phyloP scores from a whole-genome alignment of 2,113 vertebrate species.

The Amblyopsis rosae region DNA sequence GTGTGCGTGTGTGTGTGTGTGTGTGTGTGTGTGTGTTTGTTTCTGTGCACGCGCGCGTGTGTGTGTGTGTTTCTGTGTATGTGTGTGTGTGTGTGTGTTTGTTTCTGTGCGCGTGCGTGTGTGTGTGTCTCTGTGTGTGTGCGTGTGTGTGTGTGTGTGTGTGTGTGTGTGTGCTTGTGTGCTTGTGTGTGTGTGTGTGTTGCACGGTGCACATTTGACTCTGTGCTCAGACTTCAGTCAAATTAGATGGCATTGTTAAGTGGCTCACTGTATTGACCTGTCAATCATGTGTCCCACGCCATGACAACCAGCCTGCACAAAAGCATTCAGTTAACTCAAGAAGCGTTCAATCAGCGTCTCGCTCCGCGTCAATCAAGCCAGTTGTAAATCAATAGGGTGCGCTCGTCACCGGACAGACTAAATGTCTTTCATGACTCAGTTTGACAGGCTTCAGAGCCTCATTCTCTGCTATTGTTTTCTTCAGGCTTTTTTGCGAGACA shows the following conservation, averaged over 20 bases:
- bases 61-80: not conserved
- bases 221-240: conserved; percentile 9
- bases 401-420: conserved; percentile 32
- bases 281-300: conserved; percentile 43
- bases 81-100: conserved; percentile 19
- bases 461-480: no score
- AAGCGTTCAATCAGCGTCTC: conserved; percentile 50
- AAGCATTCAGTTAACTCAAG: no score
- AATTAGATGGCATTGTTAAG: conserved; percentile 11
- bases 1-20: no score
- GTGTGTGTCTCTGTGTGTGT: not conserved
- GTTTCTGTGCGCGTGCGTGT: conserved; percentile 14
- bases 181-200: conserved; percentile 2
- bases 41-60: not conserved
- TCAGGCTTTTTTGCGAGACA: no score
- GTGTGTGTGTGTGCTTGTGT: conserved; percentile 17
- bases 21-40: no score
- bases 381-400: conserved; percentile 52
- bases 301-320: conserved; percentile 23
- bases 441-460: conserved; percentile 19
- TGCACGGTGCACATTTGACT: not conserved
- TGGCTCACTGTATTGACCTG: conserved; percentile 25
- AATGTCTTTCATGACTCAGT: conserved; percentile 8
- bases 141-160: not conserved
- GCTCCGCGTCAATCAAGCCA: conserved; percentile 48